Conservation (phyloP, 2,888 invertebrate species). For the Nemoura dubitans region DNA sequence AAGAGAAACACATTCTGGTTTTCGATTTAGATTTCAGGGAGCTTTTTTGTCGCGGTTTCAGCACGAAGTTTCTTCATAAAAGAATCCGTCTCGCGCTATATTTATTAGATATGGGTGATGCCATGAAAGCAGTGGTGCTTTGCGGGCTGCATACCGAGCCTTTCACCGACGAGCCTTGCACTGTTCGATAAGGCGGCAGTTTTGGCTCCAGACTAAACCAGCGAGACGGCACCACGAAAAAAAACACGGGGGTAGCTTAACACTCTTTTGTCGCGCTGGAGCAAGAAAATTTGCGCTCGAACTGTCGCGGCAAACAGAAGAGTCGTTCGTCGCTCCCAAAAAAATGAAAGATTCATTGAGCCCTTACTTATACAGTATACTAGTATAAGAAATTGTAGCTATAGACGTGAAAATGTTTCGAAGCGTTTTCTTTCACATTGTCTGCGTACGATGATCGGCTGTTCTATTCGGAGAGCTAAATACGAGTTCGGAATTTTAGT, state of each 20-base stretch:
- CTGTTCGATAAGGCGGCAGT: no score
- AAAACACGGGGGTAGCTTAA: no score
- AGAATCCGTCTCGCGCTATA: not conserved
- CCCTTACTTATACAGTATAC: not conserved
- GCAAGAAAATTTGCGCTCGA: not conserved
- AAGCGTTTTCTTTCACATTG: not conserved
- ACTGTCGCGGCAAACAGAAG: not conserved
- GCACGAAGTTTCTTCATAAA: not conserved
- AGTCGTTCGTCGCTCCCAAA: not conserved
- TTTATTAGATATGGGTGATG: not conserved
- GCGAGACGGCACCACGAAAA: no score
- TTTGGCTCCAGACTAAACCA: no score
- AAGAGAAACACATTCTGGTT: not conserved
- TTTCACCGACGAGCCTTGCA: no score
- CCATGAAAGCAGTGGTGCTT: not conserved
- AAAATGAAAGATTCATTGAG: not conserved
- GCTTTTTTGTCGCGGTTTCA: not conserved
- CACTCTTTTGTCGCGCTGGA: not conserved
- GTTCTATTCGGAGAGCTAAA: not conserved
- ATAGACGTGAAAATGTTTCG: not conserved
- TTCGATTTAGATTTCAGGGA: not conserved
- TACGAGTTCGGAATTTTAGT: not conserved
- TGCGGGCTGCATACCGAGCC: no score
- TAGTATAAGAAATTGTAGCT: not conserved
- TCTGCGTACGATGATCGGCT: not conserved